Evolutionary conservation across 2,888 invertebrate genomes (phyloP).

Genomic region (Pseudococcus viburni): DNA sequence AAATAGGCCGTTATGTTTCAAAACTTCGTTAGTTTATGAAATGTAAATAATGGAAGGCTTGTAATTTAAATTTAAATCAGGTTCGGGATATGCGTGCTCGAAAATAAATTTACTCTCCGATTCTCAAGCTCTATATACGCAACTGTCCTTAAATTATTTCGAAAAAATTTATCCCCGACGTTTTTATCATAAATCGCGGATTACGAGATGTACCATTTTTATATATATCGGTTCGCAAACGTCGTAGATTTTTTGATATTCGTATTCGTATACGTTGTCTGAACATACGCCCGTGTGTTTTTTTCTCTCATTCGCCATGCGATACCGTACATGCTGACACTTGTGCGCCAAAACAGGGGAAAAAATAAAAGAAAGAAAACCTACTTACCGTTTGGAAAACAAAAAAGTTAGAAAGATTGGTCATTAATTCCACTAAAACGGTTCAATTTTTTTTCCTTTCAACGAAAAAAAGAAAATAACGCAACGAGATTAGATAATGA

Average conservation of each 20-base stretch:
- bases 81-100: slow-evolving; percentile 56
- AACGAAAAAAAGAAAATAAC: no score
- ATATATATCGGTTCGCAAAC: slow-evolving; percentile 12
- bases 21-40: slow-evolving; percentile 64
- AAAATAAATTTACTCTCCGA: slow-evolving; percentile 48
- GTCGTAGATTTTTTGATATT: slow-evolving; percentile 19
- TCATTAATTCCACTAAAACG: background rate
- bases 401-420: background rate
- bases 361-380: background rate
- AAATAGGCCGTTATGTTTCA: slow-evolving; percentile 64
- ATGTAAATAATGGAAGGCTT: slow-evolving; percentile 60
- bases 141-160: slow-evolving; percentile 36
- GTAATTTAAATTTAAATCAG: slow-evolving; percentile 62
- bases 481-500: no score
- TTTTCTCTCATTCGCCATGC: no score
- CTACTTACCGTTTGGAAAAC: background rate
- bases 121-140: background rate
- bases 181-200: slow-evolving; percentile 39
- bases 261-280: background rate
- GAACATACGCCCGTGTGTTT: background rate
- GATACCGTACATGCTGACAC: background rate
- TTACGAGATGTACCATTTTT: background rate
- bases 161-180: background rate
- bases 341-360: background rate
- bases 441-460: background rate